Percentiles rank a stretch among this genome's conserved stretches.
phyloP scores from a whole-genome alignment of 2,797 vertebrate genomes.

The Heliangelus exortis region DNA sequence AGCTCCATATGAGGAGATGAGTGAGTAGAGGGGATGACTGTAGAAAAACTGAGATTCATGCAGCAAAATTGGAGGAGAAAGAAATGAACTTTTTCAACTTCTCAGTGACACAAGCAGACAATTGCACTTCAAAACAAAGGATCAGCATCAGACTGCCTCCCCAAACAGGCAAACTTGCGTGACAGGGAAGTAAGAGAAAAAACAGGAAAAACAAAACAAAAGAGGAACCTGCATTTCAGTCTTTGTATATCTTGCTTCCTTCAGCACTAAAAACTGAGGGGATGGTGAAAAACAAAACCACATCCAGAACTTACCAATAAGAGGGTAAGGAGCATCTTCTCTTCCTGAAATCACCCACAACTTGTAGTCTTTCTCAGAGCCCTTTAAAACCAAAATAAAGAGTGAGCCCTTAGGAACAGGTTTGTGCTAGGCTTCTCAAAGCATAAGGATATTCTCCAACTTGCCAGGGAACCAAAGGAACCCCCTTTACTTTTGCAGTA shows the following conservation, averaged over 20 bases:
- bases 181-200: conserved; percentile 38
- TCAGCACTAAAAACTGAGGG: not conserved
- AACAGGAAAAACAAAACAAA: not conserved
- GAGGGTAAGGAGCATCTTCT: conserved; percentile 92
- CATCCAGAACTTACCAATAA: conserved; percentile 88
- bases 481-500: not conserved
- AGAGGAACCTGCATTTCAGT: conserved; percentile 7
- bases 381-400: conserved; percentile 78
- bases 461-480: not conserved
- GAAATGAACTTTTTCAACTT: not conserved
- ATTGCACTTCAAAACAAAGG: not conserved
- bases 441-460: not conserved
- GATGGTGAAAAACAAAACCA: not conserved
- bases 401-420: not conserved
- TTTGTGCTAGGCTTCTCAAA: not conserved
- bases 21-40: not conserved
- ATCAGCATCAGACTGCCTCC: not conserved
- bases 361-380: conserved; percentile 89
- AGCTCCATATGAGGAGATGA: not conserved
- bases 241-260: not conserved
- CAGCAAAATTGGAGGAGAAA: not conserved
- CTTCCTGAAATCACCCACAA: conserved; percentile 95
- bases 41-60: not conserved
- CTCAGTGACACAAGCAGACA: not conserved
- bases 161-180: not conserved